Percentiles rank a stretch among this genome's conserved stretches.
These are phyloP conservation scores for Lepilemur septentrionalis DNA, from an alignment of 2,797 vertebrate genomes.

Conservation along the genomic window DNA sequence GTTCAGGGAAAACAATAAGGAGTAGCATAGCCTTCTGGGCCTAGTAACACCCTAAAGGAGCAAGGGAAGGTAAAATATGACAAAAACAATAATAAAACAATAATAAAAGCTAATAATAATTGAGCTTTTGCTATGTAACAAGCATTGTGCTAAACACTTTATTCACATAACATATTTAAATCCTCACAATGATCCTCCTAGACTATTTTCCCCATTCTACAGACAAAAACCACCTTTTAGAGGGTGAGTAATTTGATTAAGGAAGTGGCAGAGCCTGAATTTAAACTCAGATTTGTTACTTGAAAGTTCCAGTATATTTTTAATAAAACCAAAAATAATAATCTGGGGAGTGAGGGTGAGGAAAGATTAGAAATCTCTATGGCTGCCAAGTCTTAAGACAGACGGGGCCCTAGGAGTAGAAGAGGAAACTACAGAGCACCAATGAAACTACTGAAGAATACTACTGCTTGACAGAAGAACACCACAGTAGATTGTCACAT, in stretches of 20 bases:
- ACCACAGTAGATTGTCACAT: neutral
- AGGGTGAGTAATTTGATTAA: neutral
- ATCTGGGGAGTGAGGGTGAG: neutral
- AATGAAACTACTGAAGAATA: neutral
- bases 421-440: neutral
- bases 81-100: neutral
- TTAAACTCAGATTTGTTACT: conserved; percentile 33
- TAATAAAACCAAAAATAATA: conserved; percentile 47
- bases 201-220: neutral
- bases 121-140: neutral
- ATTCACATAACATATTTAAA: neutral
- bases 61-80: neutral
- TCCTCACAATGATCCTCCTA: neutral
- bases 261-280: neutral
- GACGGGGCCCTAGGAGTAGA: neutral
- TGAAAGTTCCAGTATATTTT: neutral
- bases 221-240: neutral
- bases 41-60: too few species aligned
- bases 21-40: neutral
- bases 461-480: neutral
- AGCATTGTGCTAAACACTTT: neutral
- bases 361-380: neutral
- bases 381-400: neutral
- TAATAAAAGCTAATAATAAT: neutral
- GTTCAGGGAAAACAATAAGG: neutral